Percentiles rank a stretch among this genome's conserved stretches.
Conservation (phyloP, 2,113 vertebrate species). For the Edolisoma coerulescens region DNA sequence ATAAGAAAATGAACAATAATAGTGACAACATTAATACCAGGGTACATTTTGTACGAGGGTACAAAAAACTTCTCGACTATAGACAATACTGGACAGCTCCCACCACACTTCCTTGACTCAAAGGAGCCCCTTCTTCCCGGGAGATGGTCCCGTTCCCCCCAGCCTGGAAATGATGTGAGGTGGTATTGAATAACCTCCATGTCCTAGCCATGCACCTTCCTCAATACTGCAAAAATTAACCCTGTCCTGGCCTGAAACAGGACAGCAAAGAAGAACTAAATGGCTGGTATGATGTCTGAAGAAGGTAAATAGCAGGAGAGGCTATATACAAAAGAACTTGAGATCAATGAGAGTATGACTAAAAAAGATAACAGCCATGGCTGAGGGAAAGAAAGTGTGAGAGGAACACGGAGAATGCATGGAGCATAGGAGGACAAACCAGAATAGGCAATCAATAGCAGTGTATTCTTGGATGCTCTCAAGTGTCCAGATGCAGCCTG, state of each 20-base stretch:
- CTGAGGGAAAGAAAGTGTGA: background rate
- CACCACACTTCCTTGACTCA: fast-evolving
- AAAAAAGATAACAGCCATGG: background rate
- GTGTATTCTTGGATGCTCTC: background rate
- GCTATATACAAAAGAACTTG: background rate
- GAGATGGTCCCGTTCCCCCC: background rate
- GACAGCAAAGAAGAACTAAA: background rate
- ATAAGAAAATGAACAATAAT: background rate
- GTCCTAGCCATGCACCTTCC: background rate
- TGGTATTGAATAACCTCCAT: background rate
- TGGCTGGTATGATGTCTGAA: background rate
- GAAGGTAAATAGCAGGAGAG: background rate
- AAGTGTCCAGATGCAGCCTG: background rate
- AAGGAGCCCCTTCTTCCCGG: fast-evolving
- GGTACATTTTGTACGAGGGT: no score
- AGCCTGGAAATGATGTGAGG: background rate
- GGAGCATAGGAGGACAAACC: fast-evolving
- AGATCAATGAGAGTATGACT: background rate
- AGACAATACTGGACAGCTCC: background rate
- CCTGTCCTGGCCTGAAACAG: background rate
- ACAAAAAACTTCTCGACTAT: fast-evolving
- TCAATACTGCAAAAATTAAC: background rate
- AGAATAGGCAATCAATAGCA: background rate
- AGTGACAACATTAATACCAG: background rate
- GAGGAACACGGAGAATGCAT: background rate